Percentiles rank a stretch among this genome's conserved stretches.
phyloP scores from a whole-genome alignment of 2,888 invertebrate genomes.

The Drosophila emarginata region DNA sequence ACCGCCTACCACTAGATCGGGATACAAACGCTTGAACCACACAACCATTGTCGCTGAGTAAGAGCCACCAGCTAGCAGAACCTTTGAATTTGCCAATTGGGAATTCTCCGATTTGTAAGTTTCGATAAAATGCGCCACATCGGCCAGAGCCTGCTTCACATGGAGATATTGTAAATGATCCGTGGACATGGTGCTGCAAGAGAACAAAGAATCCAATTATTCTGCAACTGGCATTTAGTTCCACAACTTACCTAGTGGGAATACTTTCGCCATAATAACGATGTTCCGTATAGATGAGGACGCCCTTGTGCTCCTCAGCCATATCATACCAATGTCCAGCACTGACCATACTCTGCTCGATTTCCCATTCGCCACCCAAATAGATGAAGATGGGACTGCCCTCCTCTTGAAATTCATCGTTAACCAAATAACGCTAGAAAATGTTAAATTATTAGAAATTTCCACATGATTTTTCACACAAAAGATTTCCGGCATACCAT shows the following conservation, averaged over 20 bases:
- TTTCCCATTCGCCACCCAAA: conserved; percentile 88
- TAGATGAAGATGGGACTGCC: conserved; percentile 86
- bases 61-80: conserved; percentile 86
- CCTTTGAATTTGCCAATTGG: conserved; percentile 80
- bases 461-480: not conserved
- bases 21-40: conserved; percentile 87
- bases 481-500: conserved; percentile 79
- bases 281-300: conserved; percentile 90
- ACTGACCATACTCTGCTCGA: conserved; percentile 84
- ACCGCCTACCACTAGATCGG: conserved; percentile 85
- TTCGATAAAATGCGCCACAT: conserved; percentile 86
- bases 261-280: conserved; percentile 90
- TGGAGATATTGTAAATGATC: conserved; percentile 85
- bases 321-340: conserved; percentile 86
- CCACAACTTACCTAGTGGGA: conserved; percentile 85
- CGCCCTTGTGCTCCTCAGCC: conserved; percentile 85
- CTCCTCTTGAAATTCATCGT: conserved; percentile 81
- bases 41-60: conserved; percentile 87
- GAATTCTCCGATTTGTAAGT: conserved; percentile 80
- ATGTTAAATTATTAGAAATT: not conserved
- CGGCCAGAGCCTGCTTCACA: conserved; percentile 87
- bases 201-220: fast-evolving
- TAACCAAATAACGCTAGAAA: conserved; percentile 83
- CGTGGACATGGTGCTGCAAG: conserved; percentile 83
- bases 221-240: not conserved